phyloP scores from a whole-genome alignment of 2,888 invertebrate genomes.

The Taenaris catops region DNA sequence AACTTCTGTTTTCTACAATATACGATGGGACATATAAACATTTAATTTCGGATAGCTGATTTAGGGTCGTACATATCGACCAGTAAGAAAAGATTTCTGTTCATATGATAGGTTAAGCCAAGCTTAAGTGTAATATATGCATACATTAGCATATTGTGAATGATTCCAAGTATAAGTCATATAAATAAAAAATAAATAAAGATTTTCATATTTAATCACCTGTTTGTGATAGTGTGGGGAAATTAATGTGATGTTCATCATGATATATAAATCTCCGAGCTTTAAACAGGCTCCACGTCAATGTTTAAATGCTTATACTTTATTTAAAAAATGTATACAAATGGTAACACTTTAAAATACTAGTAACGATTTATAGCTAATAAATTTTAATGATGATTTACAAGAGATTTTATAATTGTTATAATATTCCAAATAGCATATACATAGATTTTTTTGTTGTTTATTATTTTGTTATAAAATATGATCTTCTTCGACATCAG shows the following conservation, averaged over 20 bases:
- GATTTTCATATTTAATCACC: conserved; percentile 1
- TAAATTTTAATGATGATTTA: conserved; percentile 16
- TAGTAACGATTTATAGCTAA: conserved; percentile 14
- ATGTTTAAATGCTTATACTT: conserved; percentile 37
- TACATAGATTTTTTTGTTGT: conserved; percentile 3
- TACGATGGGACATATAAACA: no score
- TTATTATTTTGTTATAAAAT: conserved; percentile 2
- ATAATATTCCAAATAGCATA: conserved; percentile 7
- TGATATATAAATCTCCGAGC: conserved; percentile 54
- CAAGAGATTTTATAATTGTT: conserved; percentile 3
- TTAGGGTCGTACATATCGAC: no score
- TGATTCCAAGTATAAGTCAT: no score
- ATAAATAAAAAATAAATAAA: background rate
- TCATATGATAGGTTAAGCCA: no score
- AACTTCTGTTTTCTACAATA: no score
- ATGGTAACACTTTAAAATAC: conserved; percentile 30
- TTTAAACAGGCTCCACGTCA: conserved; percentile 53
- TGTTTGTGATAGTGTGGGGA: conserved; percentile 10
- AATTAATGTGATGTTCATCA: conserved; percentile 42
- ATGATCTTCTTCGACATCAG: conserved; percentile 17
- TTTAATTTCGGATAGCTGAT: no score
- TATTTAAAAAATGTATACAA: conserved; percentile 66
- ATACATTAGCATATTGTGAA: no score
- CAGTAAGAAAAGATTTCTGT: no score
- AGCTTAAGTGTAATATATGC: no score